A percentile compares a stretch with the other conserved stretches of the same genome.
Conservation (phyloP, 2,888 invertebrate species). For the Desoria tigrina region DNA sequence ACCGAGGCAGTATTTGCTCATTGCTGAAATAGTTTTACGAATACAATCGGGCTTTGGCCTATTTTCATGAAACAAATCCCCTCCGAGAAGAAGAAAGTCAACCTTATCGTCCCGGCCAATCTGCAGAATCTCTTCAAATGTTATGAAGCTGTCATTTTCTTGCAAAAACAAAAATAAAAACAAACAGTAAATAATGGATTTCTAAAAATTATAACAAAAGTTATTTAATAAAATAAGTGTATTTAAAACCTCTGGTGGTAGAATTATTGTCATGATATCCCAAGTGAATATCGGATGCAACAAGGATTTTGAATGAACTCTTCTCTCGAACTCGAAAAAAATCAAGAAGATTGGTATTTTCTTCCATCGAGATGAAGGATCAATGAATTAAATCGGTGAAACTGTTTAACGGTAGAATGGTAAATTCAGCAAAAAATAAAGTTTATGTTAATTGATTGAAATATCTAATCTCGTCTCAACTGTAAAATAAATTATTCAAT, state of each 20-base stretch:
- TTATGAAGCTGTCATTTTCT: constrained; percentile 81
- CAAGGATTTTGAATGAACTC: constrained; percentile 66
- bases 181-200: no score
- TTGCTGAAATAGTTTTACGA: constrained; percentile 70
- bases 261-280: constrained; percentile 76
- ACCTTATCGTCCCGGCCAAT: constrained; percentile 74
- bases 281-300: constrained; percentile 94
- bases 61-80: constrained; percentile 95
- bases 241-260: background rate
- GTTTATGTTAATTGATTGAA: no score
- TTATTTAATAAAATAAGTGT: no score
- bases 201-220: no score
- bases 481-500: no score
- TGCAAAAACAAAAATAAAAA: constrained; percentile 7
- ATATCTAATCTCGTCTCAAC: no score
- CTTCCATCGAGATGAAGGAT: no score
- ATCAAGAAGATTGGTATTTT: no score
- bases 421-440: no score
- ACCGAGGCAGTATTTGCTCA: constrained; percentile 71
- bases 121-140: constrained; percentile 92
- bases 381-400: no score
- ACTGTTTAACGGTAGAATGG: no score
- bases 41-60: constrained; percentile 81
- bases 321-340: constrained; percentile 38
- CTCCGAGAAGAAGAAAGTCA: constrained; percentile 87